These are phyloP conservation scores for Paramormyrops kingsleyae DNA, from an alignment of 2,113 vertebrate species.

Conservation along the genomic window DNA sequence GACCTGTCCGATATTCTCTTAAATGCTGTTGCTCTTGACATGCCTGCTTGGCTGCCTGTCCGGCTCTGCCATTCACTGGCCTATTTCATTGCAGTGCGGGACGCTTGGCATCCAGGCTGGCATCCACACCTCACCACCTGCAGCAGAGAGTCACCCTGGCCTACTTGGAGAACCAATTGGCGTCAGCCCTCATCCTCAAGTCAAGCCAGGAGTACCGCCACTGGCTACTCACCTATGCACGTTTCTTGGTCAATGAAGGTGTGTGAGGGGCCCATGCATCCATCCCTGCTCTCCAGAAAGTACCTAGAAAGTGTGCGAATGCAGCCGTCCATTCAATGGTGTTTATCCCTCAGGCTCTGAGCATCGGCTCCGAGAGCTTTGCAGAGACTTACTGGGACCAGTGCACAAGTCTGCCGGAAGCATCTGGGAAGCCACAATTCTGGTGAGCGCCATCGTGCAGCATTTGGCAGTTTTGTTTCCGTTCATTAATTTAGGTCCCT, in stretches of 20 bases:
- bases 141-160: conserved; percentile 90
- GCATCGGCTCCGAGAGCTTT: conserved; percentile 85
- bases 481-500: background rate
- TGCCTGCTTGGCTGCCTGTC: background rate
- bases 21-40: background rate
- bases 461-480: background rate
- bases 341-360: conserved; percentile 70
- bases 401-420: conserved; percentile 83
- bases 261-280: conserved; percentile 1
- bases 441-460: conserved; percentile 62
- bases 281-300: background rate
- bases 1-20: background rate
- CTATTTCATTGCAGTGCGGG: conserved; percentile 64
- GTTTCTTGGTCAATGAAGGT: conserved; percentile 98
- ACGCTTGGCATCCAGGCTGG: conserved; percentile 83
- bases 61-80: conserved; percentile 3
- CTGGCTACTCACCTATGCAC: conserved; percentile 94
- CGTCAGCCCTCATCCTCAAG: conserved; percentile 75
- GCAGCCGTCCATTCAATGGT: background rate
- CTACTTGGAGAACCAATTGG: conserved; percentile 93
- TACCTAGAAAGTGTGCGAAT: background rate
- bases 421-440: conserved; percentile 83
- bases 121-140: conserved; percentile 84
- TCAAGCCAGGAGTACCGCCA: conserved; percentile 88
- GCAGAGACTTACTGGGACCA: conserved; percentile 91